Percentiles rank a stretch among this genome's conserved stretches.
phyloP scores from a whole-genome alignment of 2,888 invertebrate species.

The Orchesella flavescens region DNA sequence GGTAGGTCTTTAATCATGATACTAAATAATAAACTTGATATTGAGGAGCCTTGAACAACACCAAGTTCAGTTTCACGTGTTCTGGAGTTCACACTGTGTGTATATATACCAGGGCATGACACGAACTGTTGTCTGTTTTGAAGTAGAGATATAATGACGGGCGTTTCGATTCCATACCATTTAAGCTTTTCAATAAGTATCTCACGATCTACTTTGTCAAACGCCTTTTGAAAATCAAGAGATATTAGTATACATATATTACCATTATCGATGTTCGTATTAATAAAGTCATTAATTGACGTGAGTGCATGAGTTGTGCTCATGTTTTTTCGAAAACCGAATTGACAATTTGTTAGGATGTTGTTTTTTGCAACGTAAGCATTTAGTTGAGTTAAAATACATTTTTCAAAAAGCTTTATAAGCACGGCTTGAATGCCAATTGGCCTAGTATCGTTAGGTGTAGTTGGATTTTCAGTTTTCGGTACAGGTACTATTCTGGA shows the following conservation, averaged over 20 bases:
- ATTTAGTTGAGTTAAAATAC: too few relatives aligned
- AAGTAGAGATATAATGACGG: constrained; percentile 21
- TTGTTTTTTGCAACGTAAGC: too few relatives aligned
- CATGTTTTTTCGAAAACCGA: too few relatives aligned
- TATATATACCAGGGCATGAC: too few relatives aligned
- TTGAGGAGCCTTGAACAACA: constrained; percentile 31
- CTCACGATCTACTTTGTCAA: constrained; percentile 27
- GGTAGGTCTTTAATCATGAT: constrained; percentile 56
- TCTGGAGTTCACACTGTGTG: neutral
- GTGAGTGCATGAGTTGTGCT: too few relatives aligned
- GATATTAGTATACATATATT: too few relatives aligned
- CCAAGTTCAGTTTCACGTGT: constrained; percentile 4
- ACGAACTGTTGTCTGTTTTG: constrained; percentile 42
- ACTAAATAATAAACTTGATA: too few relatives aligned
- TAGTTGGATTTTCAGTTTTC: constrained; percentile 9
- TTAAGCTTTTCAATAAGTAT: constrained; percentile 33
- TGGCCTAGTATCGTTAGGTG: constrained; percentile 37
- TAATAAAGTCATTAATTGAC: too few relatives aligned
- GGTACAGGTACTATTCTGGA: constrained; percentile 18
- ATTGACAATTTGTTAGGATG: too few relatives aligned
- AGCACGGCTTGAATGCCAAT: constrained; percentile 40
- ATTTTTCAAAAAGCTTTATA: constrained; percentile 35
- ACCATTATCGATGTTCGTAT: too few relatives aligned
- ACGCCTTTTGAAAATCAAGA: too few relatives aligned
- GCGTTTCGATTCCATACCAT: constrained; percentile 46